Evolutionary conservation across 2,113 vertebrate species (phyloP), one percentile per base, ranked within the genome.

Genomic region (Archocentrus centrarchus): DNA sequence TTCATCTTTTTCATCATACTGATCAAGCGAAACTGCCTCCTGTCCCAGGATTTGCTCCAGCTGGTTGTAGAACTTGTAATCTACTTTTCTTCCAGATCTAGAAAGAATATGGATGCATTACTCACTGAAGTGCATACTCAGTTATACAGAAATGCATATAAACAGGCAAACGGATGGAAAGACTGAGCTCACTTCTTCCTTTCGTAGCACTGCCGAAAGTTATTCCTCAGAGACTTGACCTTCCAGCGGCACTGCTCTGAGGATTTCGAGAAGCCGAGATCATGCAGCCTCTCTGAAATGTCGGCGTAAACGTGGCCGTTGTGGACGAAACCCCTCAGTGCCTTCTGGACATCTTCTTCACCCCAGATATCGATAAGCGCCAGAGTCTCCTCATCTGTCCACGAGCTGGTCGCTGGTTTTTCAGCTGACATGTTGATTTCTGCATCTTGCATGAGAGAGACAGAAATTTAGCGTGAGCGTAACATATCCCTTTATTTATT

Each of bases 171-270:
- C 20, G 3, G 11, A 58, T 0, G 53, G 39, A 66, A 27, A 59
- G 62, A 7, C 2, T 3, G 4, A 15, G 50, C 94, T 92, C 77
- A 95, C 95, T 92, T 93, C 75, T 94, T 95, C 55, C 68, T 92
- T 35, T 95, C 94, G 50, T 93, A 93, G 83, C 87, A 89, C 55
- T 93, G 92, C 7, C 90, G 88, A 14, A 95, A 96, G 88, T 92
- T 90, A 79, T 90, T 91, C 85, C 92, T 93, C 73, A 96, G 82
- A 0, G 91, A 83, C 58, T 95, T 94, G 70, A 96, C 89, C 22
- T 95, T 96, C 82, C 90, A 93, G 86, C 94, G 92, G 81, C 95
- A 96, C 76, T 96, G 95, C 84, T 95, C 93, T 0, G 91, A 81
- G 5, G 80, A 91, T 85, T 93, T 95, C 0, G 80, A 35, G 83